A percentile compares a stretch with the other conserved stretches of the same genome.
Conservation (phyloP, 2,888 invertebrate genomes). For the Drosophila anomelani region DNA sequence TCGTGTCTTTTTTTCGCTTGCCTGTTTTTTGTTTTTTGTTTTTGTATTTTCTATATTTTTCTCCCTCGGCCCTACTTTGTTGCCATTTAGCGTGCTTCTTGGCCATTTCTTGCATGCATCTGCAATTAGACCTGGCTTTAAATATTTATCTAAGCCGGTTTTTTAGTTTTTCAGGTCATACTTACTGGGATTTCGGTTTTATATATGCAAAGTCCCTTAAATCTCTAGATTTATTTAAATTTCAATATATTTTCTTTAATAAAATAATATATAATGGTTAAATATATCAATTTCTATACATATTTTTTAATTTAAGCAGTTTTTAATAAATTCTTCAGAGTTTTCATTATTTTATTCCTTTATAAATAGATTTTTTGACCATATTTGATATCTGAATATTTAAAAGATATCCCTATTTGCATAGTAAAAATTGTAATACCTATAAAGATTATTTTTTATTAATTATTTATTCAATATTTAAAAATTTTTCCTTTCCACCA, state of each 20-base stretch:
- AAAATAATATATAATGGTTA: too few relatives aligned
- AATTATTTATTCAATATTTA: too few relatives aligned
- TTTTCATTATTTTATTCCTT: too few relatives aligned
- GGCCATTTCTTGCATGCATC: conserved; percentile 14
- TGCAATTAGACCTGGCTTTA: conserved; percentile 15
- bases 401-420: too few relatives aligned
- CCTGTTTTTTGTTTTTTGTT: not conserved
- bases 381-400: too few relatives aligned
- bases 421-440: too few relatives aligned
- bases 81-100: conserved; percentile 27
- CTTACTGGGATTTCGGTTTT: not conserved
- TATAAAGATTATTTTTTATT: too few relatives aligned
- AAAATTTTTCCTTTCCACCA: not conserved
- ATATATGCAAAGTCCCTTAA: too few relatives aligned
- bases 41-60: not conserved
- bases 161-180: not conserved
- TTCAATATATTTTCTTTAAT: not conserved
- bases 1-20: not conserved
- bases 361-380: too few relatives aligned
- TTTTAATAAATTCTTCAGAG: too few relatives aligned
- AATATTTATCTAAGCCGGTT: not conserved
- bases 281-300: too few relatives aligned
- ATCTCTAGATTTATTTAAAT: not conserved
- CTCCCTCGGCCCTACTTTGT: conserved; percentile 22
- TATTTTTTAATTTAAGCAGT: too few relatives aligned